Evolutionary conservation across 2,888 invertebrate species (phyloP).

Genomic region (Oegoconia quadripuncta): DNA sequence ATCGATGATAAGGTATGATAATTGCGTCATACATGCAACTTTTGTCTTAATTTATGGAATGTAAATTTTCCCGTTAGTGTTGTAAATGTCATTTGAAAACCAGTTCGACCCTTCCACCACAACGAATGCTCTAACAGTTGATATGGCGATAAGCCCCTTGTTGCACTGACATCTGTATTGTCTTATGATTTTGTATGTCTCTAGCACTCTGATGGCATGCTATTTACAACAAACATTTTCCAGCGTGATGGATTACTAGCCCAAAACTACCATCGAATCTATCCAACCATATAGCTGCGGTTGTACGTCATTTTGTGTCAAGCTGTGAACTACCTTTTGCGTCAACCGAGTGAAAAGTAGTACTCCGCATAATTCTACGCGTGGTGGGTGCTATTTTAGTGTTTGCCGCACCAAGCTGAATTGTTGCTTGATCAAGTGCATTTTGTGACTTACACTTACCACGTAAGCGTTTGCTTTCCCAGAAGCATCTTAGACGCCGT

Average conservation of each 20-base stretch:
- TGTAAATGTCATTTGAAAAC: not conserved
- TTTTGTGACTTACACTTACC: conserved; percentile 7
- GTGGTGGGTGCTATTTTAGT: not conserved
- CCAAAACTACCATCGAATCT: conserved; percentile 13
- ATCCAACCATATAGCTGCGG: not conserved
- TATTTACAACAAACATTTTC: conserved; percentile 13
- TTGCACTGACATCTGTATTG: conserved; percentile 19
- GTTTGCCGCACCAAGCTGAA: not conserved
- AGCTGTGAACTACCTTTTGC: too few species aligned
- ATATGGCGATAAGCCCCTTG: conserved; percentile 15
- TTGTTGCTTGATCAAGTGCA: not conserved
- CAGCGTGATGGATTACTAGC: conserved; percentile 17
- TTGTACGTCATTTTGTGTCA: too few species aligned
- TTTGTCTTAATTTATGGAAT: not conserved
- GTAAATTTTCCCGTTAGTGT: not conserved
- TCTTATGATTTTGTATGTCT: conserved; percentile 18
- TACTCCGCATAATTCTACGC: too few species aligned
- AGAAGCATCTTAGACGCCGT: conserved; percentile 18
- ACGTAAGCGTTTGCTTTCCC: conserved; percentile 16
- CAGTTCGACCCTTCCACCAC: conserved; percentile 1
- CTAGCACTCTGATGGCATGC: conserved; percentile 17
- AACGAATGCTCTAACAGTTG: conserved; percentile 6
- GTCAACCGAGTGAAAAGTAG: too few species aligned
- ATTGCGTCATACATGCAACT: not conserved
- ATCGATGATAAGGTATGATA: not conserved